A percentile compares a stretch with the other conserved stretches of the same genome.
Conservation (phyloP, 2,888 invertebrate species). For the Quadriops clusia region DNA sequence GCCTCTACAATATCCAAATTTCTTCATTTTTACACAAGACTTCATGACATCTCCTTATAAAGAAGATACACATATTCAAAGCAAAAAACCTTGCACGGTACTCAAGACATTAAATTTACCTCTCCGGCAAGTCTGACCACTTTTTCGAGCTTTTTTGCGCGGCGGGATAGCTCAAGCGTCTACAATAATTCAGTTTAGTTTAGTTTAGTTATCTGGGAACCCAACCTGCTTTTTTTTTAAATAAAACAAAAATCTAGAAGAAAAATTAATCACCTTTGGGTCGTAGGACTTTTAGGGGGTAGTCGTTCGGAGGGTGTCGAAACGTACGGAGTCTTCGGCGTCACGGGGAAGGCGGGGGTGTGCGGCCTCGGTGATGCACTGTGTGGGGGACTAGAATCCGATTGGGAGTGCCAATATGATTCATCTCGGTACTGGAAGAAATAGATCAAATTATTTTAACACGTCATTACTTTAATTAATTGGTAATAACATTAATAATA, state of each 20-base stretch:
- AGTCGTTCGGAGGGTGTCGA: slow-evolving; percentile 46
- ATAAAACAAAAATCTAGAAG: slow-evolving; percentile 8
- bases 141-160: slow-evolving; percentile 30
- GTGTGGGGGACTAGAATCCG: slow-evolving; percentile 43
- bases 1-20: too few species aligned
- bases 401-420: slow-evolving; percentile 44
- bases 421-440: slow-evolving; percentile 46
- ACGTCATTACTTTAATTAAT: too few species aligned
- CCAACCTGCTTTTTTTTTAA: slow-evolving; percentile 7
- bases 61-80: slow-evolving; percentile 7
- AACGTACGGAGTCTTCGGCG: slow-evolving; percentile 47
- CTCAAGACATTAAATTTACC: slow-evolving; percentile 26
- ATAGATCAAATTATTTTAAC: too few species aligned
- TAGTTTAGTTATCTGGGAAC: too few species aligned
- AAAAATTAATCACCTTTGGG: slow-evolving; percentile 45
- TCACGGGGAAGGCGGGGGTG: slow-evolving; percentile 88
- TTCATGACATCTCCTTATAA: too few species aligned
- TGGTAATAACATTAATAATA: too few species aligned
- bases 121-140: slow-evolving; percentile 33
- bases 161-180: slow-evolving; percentile 35
- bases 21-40: too few species aligned
- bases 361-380: slow-evolving; percentile 57
- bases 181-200: too few species aligned
- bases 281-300: slow-evolving; percentile 72
- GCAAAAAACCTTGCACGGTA: slow-evolving; percentile 1